Evolutionary conservation across 2,888 invertebrate genomes (phyloP), one percentile per base, ranked within the genome.

Genomic region (Dicycla oo): DNA sequence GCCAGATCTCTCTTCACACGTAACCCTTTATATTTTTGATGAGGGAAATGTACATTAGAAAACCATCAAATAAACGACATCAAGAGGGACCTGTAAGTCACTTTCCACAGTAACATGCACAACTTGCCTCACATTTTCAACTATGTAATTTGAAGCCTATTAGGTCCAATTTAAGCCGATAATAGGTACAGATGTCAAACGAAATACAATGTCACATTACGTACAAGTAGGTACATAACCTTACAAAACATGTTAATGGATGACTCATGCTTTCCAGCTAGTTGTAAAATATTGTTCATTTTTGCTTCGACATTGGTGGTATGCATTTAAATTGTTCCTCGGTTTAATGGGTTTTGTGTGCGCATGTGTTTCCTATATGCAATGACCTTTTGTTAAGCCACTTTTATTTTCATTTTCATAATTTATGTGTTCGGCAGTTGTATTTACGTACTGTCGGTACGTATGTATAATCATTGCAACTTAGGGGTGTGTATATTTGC

Each of bases 191-290:
- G 40, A 69, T 73, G 73, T 70, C 73, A 66, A 77, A 80, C 54
- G 26, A 63, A 74, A 74, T 58, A 66, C 67, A 75, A 82, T 75
- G 68, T 68, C 69, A 75, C 68, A 63, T 79, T 64, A 71, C 60
- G 13, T 45, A 49, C 63, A 51, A 75, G n/a, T n/a, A n/a, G n/a
- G n/a, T 73, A 73, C 53, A 73, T 66, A 78, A 77, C 78, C 82
- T 74, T 70, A 69, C 70, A 45, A 67, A n/a, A 64, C 60, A 66
- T 76, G 73, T 13, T 70, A 74, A 76, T 69, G 69, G 60, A 67
- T 83, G 84, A 84, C 49, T 83, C 84, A 84, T 83, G 53, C 65
- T 78, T 83, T 84, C 75, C 73, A 73, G 63, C 23, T 51, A 51
- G 54, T 47, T 56, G 66, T 66, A 81, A 78, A 64, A 70, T 56